phyloP scores from a whole-genome alignment of 1,140 invertebrate genomes.

The Drosophila punjabiensis region DNA sequence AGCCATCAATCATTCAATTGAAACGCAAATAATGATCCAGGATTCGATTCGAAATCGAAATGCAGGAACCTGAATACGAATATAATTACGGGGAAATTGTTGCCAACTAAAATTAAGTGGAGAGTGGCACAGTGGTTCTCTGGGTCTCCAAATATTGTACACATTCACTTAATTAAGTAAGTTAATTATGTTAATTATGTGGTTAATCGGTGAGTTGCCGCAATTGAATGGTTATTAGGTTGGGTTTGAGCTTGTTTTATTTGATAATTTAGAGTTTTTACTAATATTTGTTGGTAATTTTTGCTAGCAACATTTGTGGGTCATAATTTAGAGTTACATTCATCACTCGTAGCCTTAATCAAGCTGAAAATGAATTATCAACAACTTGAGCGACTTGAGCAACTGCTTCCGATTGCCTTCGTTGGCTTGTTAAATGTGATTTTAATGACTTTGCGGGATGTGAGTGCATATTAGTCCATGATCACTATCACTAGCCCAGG shows the following conservation, averaged over 20 bases:
- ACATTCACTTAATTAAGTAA: neutral
- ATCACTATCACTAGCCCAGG: constrained; percentile 8
- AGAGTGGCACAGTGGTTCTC: constrained; percentile 13
- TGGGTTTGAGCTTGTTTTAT: neutral
- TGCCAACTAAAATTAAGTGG: constrained; percentile 32
- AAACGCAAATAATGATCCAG: constrained; percentile 74
- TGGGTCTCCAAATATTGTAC: neutral
- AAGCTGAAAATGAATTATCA: neutral
- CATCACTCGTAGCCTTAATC: neutral
- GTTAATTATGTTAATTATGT: neutral
- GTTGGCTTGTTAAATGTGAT: constrained; percentile 63
- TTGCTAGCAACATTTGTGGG: neutral
- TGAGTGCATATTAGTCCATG: constrained; percentile 33
- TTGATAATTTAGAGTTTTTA: too few relatives aligned
- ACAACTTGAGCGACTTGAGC: constrained; percentile 8
- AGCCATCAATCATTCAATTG: constrained; percentile 66
- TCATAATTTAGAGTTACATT: neutral
- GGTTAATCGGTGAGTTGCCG: neutral
- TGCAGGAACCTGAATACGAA: constrained; percentile 48
- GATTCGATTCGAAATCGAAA: constrained; percentile 56
- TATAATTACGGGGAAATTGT: constrained; percentile 57
- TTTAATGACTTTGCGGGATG: constrained; percentile 63
- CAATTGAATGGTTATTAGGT: neutral
- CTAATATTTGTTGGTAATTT: neutral
- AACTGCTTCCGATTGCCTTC: neutral